Evolutionary conservation across 2,888 invertebrate genomes (phyloP).

Genomic region (Euclidia mi): DNA sequence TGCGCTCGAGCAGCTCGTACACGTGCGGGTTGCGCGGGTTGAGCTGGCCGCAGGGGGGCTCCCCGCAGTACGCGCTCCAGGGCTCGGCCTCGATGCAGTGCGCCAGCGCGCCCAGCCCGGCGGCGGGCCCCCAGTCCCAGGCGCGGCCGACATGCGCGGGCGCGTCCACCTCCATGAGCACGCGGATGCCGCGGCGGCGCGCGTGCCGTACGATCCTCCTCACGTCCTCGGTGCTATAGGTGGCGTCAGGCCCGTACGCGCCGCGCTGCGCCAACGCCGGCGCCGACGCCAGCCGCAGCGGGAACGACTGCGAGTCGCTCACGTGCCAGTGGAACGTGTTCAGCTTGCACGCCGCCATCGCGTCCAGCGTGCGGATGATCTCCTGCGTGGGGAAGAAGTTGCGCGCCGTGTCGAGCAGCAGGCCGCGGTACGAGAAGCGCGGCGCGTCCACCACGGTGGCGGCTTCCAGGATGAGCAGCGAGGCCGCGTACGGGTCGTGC

Average conservation of each 20-base stretch:
- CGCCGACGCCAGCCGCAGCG: slow-evolving; percentile 93
- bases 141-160: slow-evolving; percentile 97
- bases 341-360: slow-evolving; percentile 96
- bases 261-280: slow-evolving; percentile 96
- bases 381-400: slow-evolving; percentile 95
- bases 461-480: slow-evolving; percentile 91
- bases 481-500: slow-evolving; percentile 92
- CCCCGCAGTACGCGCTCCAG: slow-evolving; percentile 95
- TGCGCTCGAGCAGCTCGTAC: slow-evolving; percentile 92
- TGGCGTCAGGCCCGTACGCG: slow-evolving; percentile 95
- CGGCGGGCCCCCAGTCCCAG: slow-evolving; percentile 95
- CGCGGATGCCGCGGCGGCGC: slow-evolving; percentile 94
- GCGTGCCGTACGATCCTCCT: slow-evolving; percentile 94
- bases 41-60: slow-evolving; percentile 96
- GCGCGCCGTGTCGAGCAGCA: slow-evolving; percentile 97
- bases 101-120: slow-evolving; percentile 94
- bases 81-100: slow-evolving; percentile 95
- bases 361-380: slow-evolving; percentile 94
- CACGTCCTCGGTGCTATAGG: slow-evolving; percentile 93
- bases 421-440: slow-evolving; percentile 93
- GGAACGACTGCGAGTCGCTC: slow-evolving; percentile 98
- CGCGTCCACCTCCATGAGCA: slow-evolving; percentile 97
- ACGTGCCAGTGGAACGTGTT: slow-evolving; percentile 98
- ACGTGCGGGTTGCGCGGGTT: slow-evolving; percentile 95
- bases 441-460: slow-evolving; percentile 94